These are phyloP conservation scores for Sepiola atlantica DNA, from an alignment of 2,888 invertebrate species.

Conservation along the genomic window DNA sequence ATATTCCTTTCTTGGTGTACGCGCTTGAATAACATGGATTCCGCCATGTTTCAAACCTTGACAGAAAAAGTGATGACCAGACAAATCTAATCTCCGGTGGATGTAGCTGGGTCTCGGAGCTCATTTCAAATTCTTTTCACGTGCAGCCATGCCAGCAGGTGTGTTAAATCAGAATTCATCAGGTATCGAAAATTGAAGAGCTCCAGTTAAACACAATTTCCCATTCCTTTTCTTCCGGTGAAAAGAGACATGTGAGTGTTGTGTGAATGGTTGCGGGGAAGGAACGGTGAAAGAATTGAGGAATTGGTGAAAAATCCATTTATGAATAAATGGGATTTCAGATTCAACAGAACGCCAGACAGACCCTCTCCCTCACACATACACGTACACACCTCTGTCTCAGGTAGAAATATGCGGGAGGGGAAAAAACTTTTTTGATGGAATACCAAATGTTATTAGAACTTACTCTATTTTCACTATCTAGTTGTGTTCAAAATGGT, in stretches of 20 bases:
- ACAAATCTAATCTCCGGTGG: background rate
- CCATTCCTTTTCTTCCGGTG: background rate
- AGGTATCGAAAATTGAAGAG: background rate
- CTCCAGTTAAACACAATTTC: background rate
- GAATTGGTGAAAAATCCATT: background rate
- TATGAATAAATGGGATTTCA: too few relatives aligned
- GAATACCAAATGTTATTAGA: too few relatives aligned
- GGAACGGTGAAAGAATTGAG: background rate
- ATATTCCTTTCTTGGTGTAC: background rate
- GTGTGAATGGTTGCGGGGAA: background rate
- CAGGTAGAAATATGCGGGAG: too few relatives aligned
- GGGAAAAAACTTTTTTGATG: too few relatives aligned
- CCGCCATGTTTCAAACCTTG: background rate
- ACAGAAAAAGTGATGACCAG: background rate
- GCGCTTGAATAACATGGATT: background rate
- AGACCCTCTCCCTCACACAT: too few relatives aligned
- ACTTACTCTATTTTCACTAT: too few relatives aligned
- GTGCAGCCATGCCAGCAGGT: background rate
- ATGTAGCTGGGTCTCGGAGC: background rate
- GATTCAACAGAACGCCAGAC: too few relatives aligned
- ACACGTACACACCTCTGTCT: background rate
- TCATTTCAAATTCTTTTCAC: constrained; percentile 32
- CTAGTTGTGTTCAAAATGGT: too few relatives aligned
- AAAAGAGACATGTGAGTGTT: background rate
- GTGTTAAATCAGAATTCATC: background rate